Percentiles rank a stretch among this genome's conserved stretches.
Evolutionary conservation across 1,140 invertebrate genomes (phyloP).

Genomic region (Nasonia giraulti): DNA sequence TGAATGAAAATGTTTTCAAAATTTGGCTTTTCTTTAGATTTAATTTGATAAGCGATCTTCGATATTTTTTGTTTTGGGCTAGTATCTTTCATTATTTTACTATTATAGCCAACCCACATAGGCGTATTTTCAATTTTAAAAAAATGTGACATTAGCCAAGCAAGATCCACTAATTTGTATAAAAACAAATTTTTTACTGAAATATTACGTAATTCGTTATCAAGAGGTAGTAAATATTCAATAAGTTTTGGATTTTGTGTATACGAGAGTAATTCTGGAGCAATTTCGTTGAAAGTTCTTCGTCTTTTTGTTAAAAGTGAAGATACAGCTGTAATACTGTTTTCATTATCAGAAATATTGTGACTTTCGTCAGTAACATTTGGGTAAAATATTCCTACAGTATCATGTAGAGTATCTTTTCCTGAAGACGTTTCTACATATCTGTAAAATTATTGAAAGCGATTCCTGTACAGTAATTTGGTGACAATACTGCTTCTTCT

Average conservation of each 20-base stretch:
- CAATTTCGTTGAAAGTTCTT: background rate
- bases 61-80: too few relatives aligned
- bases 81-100: conserved; percentile 2
- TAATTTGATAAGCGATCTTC: too few relatives aligned
- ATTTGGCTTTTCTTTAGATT: too few relatives aligned
- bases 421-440: too few relatives aligned
- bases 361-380: background rate
- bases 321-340: too few relatives aligned
- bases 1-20: too few relatives aligned
- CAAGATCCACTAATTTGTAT: background rate
- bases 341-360: too few relatives aligned
- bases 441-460: too few relatives aligned
- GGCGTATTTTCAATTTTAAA: background rate
- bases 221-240: background rate
- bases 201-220: background rate
- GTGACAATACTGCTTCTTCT: too few relatives aligned
- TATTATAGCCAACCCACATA: background rate
- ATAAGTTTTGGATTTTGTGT: background rate
- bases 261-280: background rate
- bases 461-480: too few relatives aligned
- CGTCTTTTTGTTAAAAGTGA: too few relatives aligned
- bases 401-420: too few relatives aligned
- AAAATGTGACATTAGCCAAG: background rate
- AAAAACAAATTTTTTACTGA: background rate
- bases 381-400: background rate